phyloP scores from a whole-genome alignment of 2,888 invertebrate genomes.

The Amiota communis region DNA sequence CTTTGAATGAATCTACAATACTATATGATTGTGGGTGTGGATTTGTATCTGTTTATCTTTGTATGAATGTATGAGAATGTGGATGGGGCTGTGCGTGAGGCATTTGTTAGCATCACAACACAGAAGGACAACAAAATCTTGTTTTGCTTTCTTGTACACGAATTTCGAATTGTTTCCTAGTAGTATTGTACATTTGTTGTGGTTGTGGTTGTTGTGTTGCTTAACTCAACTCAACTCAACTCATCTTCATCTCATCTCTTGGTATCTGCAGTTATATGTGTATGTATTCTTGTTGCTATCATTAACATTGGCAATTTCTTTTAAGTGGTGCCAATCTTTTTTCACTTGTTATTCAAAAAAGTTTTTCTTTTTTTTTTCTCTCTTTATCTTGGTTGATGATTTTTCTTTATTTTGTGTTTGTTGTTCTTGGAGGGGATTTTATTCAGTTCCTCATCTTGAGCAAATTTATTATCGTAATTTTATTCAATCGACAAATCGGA shows the following conservation, averaged over 20 bases:
- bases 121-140: constrained; percentile 49
- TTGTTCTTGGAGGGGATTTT: background rate
- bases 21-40: background rate
- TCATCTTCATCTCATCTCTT: constrained; percentile 34
- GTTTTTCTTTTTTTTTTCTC: constrained; percentile 46
- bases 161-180: constrained; percentile 41
- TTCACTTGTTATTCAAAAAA: constrained; percentile 60
- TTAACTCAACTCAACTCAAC: constrained; percentile 32
- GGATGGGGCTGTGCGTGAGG: background rate
- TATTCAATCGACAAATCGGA: constrained; percentile 72
- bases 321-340: constrained; percentile 69
- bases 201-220: constrained; percentile 26
- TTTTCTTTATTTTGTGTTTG: constrained; percentile 24
- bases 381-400: constrained; percentile 46
- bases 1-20: background rate
- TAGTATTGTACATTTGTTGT: constrained; percentile 37
- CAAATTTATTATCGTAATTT: constrained; percentile 68
- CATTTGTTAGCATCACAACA: background rate
- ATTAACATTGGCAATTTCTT: constrained; percentile 67
- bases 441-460: constrained; percentile 33
- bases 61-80: constrained; percentile 18
- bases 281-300: constrained; percentile 51
- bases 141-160: constrained; percentile 47
- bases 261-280: constrained; percentile 33
- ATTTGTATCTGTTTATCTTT: background rate